A percentile compares a stretch with the other conserved stretches of the same genome.
phyloP scores from a whole-genome alignment of 2,888 invertebrate species.

The Reticulitermes lucifugus region DNA sequence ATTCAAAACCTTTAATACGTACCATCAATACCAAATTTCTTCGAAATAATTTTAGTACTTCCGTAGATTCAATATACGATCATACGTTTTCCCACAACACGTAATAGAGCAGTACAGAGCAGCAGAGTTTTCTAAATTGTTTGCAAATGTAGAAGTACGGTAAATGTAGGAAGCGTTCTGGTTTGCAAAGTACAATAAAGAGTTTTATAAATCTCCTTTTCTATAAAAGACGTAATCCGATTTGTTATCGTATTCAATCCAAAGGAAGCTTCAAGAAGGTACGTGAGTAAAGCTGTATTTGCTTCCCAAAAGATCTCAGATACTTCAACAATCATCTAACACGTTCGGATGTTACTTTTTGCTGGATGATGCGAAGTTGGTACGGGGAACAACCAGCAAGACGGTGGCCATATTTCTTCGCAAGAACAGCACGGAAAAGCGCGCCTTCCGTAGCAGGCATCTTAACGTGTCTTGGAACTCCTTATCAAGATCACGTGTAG shows the following conservation, averaged over 20 bases:
- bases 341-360: background rate
- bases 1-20: too few relatives aligned
- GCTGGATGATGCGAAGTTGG: background rate
- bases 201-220: background rate
- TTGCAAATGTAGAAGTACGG: too few relatives aligned
- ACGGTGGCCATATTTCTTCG: slow-evolving; percentile 20
- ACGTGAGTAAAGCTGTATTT: background rate
- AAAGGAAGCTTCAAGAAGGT: background rate
- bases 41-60: too few relatives aligned
- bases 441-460: background rate
- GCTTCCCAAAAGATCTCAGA: background rate
- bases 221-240: background rate
- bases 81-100: too few relatives aligned
- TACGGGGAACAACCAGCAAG: background rate
- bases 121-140: too few relatives aligned
- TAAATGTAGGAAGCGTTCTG: too few relatives aligned
- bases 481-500: slow-evolving; percentile 25
- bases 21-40: too few relatives aligned
- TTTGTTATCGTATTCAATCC: background rate
- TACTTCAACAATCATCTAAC: slow-evolving; percentile 5
- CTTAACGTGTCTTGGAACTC: slow-evolving; percentile 15
- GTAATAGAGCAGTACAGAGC: too few relatives aligned
- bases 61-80: too few relatives aligned
- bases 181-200: background rate
- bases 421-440: background rate